Evolutionary conservation across 1,140 invertebrate species (phyloP).

Genomic region (Monomorium pharaonis): DNA sequence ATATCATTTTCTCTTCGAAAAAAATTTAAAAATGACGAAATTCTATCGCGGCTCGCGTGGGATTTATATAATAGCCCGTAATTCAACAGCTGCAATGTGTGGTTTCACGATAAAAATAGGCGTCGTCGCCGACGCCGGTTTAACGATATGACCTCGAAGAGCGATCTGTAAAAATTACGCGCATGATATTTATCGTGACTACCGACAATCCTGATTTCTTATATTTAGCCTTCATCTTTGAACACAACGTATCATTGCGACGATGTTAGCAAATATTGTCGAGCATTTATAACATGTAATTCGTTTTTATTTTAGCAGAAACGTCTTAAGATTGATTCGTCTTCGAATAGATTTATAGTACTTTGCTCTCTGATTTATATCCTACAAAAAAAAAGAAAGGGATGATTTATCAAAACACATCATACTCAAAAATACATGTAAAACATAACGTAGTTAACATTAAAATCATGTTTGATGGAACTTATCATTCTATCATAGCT

Average conservation of each 20-base stretch:
- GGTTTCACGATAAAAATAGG: conserved; percentile 64
- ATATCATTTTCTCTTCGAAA: background rate
- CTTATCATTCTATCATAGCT: background rate
- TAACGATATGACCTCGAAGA: background rate
- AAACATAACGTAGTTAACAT: background rate
- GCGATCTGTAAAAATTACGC: background rate
- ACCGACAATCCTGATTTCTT: background rate
- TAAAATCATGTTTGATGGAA: background rate
- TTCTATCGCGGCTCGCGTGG: background rate
- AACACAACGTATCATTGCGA: background rate
- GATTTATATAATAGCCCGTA: conserved; percentile 64
- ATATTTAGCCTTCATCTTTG: background rate
- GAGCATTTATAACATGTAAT: background rate
- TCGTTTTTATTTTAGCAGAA: background rate
- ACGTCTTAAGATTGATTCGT: too few species aligned
- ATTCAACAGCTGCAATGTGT: conserved; percentile 64
- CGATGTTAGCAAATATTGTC: background rate
- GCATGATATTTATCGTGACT: conserved; percentile 30
- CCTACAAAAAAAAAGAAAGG: background rate
- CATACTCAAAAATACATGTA: background rate
- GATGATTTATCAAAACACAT: background rate
- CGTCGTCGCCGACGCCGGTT: background rate
- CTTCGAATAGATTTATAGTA: conserved; percentile 8
- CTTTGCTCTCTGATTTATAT: background rate
- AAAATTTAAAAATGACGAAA: conserved; percentile 18